Evolutionary conservation across 1,140 invertebrate genomes (phyloP).

Genomic region (Aporrectodea caliginosa): DNA sequence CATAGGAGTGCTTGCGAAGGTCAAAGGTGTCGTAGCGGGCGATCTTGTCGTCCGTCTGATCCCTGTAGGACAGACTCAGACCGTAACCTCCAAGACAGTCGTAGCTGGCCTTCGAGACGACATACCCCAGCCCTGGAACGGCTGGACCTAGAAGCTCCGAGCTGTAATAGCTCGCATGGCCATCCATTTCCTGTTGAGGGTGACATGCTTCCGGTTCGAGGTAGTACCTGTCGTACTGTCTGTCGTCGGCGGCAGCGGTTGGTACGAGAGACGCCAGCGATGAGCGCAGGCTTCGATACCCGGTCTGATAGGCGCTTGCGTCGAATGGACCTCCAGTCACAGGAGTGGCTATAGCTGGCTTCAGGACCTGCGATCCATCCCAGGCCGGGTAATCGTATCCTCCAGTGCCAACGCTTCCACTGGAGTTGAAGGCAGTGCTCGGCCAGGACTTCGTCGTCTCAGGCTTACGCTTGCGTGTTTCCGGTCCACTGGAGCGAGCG

Average conservation of each 20-base stretch:
- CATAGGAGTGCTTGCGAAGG: neutral
- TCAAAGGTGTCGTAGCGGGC: neutral
- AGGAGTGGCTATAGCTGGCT: neutral
- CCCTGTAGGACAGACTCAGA: neutral
- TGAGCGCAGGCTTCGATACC: neutral
- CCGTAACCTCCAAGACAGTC: neutral
- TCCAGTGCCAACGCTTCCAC: no score
- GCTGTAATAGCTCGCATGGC: neutral
- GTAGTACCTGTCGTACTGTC: neutral
- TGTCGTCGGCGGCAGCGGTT: no score
- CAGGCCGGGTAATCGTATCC: neutral
- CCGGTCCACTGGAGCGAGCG: neutral
- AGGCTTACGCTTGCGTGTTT: neutral
- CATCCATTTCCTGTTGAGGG: neutral
- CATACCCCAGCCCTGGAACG: neutral
- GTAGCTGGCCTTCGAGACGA: neutral
- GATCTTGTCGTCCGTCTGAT: neutral
- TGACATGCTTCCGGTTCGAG: neutral
- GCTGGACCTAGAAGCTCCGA: neutral
- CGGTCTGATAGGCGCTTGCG: neutral
- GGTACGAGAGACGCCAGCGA: neutral
- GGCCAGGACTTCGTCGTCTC: neutral
- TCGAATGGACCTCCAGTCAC: neutral
- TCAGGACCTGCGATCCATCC: neutral
- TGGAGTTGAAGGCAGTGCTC: neutral